phyloP scores from a whole-genome alignment of 2,797 vertebrate species.

The Acanthurus lineatus region DNA sequence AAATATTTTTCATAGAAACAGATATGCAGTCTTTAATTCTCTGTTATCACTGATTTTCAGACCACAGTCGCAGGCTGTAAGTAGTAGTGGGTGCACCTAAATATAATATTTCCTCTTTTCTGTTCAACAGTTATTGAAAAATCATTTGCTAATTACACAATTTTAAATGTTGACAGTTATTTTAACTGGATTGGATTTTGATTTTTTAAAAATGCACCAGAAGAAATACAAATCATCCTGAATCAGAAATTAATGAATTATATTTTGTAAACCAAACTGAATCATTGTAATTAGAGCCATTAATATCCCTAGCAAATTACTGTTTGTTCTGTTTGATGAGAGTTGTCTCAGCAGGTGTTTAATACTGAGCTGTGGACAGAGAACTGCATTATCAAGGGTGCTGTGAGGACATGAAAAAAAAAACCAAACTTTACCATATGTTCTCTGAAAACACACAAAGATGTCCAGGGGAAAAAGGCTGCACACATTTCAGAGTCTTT shows the following conservation, averaged over 20 bases:
- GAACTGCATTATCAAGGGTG: constrained; percentile 19
- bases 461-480: background rate
- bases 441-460: constrained; percentile 16
- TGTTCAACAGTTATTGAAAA: background rate
- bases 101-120: background rate
- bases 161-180: no score
- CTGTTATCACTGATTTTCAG: background rate
- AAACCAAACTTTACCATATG: background rate
- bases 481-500: constrained; percentile 11
- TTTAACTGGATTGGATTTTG: background rate
- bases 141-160: background rate
- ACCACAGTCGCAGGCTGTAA: background rate
- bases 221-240: background rate
- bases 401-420: background rate
- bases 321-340: background rate
- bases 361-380: constrained; percentile 25
- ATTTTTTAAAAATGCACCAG: constrained; percentile 8
- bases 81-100: background rate
- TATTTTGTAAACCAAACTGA: background rate
- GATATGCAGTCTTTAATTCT: background rate
- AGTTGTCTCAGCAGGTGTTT: constrained; percentile 8
- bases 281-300: background rate
- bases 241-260: background rate
- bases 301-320: background rate
- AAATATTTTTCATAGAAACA: background rate